phyloP scores from a whole-genome alignment of 1,140 invertebrate species.

The Listronotus bonariensis region DNA sequence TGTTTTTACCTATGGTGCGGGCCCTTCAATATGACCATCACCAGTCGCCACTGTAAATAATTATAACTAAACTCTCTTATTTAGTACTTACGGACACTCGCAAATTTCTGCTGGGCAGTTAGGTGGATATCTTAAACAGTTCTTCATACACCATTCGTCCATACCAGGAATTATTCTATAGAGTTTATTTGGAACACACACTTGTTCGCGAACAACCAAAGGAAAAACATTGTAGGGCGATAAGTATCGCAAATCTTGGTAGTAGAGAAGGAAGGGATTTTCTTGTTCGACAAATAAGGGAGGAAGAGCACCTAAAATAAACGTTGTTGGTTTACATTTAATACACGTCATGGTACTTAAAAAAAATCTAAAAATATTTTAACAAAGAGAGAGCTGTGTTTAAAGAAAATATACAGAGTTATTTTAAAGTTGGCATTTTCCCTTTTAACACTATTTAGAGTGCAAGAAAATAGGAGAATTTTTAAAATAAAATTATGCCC shows the following conservation, averaged over 20 bases:
- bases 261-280: conserved; percentile 77
- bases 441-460: too few species aligned
- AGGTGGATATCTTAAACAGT: conserved; percentile 82
- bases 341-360: too few species aligned
- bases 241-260: conserved; percentile 63
- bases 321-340: background rate
- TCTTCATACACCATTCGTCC: conserved; percentile 79
- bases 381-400: too few species aligned
- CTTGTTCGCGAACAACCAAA: conserved; percentile 75
- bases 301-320: conserved; percentile 57
- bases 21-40: too few species aligned
- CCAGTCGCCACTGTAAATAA: too few species aligned
- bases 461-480: too few species aligned
- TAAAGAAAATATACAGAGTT: too few species aligned
- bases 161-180: conserved; percentile 74
- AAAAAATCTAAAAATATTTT: too few species aligned
- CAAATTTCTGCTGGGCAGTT: conserved; percentile 78
- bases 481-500: too few species aligned
- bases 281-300: conserved; percentile 65
- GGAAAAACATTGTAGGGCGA: conserved; percentile 65
- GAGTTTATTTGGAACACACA: conserved; percentile 67
- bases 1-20: too few species aligned
- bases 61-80: background rate
- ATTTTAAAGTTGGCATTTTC: too few species aligned
- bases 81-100: conserved; percentile 75